Evolutionary conservation across 2,797 vertebrate species (phyloP).

Genomic region (Pempheris klunzingeri): DNA sequence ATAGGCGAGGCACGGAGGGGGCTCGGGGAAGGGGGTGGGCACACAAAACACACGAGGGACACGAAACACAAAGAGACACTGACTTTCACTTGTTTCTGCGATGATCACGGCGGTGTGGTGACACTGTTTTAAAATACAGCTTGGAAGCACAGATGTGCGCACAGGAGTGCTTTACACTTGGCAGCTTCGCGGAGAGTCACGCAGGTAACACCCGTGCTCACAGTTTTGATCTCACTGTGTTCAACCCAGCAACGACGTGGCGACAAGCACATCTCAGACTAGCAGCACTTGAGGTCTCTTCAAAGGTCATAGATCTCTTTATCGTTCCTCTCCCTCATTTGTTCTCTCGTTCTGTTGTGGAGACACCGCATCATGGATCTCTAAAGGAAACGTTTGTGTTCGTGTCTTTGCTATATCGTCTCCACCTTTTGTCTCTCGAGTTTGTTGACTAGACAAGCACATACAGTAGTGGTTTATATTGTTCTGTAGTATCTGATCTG

Average conservation of each 20-base stretch:
- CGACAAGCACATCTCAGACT: slow-evolving; percentile 56
- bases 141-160: slow-evolving; percentile 53
- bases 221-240: slow-evolving; percentile 61
- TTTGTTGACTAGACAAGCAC: slow-evolving; percentile 62
- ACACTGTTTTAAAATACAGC: slow-evolving; percentile 52
- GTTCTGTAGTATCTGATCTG: slow-evolving; percentile 72
- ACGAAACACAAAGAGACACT: slow-evolving; percentile 67
- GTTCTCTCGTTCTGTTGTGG: slow-evolving; percentile 60
- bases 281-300: slow-evolving; percentile 32
- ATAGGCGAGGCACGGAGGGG: slow-evolving; percentile 69
- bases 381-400: slow-evolving; percentile 59
- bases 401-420: slow-evolving; percentile 69
- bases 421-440: slow-evolving; percentile 56
- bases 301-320: slow-evolving; percentile 12
- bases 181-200: slow-evolving; percentile 55
- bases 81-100: slow-evolving; percentile 66
- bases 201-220: slow-evolving; percentile 57
- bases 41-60: slow-evolving; percentile 42
- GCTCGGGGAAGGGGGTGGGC: neutral
- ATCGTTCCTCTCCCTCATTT: slow-evolving; percentile 47
- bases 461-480: slow-evolving; percentile 68
- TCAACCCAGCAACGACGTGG: slow-evolving; percentile 24
- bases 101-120: slow-evolving; percentile 59
- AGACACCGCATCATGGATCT: slow-evolving; percentile 32
- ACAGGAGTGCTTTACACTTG: slow-evolving; percentile 44